Percentiles rank a stretch among this genome's conserved stretches.
Conservation (phyloP, 2,113 vertebrate species). For the Apodemus speciosus region DNA sequence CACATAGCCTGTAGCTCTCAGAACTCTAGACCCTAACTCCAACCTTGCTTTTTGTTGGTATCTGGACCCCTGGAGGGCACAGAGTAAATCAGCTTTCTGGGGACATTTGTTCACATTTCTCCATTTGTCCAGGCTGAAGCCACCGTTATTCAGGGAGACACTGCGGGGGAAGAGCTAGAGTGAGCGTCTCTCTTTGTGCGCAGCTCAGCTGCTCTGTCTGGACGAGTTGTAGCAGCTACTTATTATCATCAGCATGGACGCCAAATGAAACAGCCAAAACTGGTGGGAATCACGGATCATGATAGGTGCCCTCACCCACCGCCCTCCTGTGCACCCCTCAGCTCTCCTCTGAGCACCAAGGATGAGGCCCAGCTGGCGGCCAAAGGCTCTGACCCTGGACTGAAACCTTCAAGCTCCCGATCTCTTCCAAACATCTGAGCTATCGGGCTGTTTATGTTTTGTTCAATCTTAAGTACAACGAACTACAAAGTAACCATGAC, state of each 20-base stretch:
- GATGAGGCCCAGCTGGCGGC: neutral
- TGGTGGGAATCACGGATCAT: rapidly evolving
- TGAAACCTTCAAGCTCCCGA: rapidly evolving
- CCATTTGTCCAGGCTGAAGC: neutral
- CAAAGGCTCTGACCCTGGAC: neutral
- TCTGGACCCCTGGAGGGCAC: neutral
- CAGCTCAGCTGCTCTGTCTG: no score
- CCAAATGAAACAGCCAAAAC: neutral
- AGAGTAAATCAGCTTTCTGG: neutral
- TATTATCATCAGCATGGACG: no score
- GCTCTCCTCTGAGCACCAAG: rapidly evolving
- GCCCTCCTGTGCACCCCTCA: neutral
- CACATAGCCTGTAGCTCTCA: rapidly evolving
- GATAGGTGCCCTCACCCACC: no score
- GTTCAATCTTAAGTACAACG: neutral
- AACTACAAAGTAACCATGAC: neutral
- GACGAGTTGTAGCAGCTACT: rapidly evolving
- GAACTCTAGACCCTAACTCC: neutral
- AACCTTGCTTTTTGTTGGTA: rapidly evolving
- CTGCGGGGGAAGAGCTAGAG: neutral
- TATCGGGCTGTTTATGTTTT: neutral
- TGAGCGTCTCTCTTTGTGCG: rapidly evolving
- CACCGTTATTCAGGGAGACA: neutral
- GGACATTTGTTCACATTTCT: rapidly evolving
- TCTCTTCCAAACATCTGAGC: neutral